Percentiles rank a stretch among this genome's conserved stretches.
Conservation (phyloP, 1,140 invertebrate genomes). For the Zophobas morio region DNA sequence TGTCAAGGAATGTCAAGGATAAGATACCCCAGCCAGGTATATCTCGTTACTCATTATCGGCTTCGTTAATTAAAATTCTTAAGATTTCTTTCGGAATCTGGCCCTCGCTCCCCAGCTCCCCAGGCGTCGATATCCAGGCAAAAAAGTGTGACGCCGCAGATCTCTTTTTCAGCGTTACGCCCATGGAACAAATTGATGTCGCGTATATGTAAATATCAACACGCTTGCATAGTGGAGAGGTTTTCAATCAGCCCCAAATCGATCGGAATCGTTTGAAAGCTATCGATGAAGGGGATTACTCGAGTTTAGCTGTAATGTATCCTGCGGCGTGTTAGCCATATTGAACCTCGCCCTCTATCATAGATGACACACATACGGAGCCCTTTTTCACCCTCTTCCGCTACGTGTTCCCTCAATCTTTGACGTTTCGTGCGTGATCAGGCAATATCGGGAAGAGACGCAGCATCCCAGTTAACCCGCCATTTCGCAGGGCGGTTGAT, state of each 20-base stretch:
- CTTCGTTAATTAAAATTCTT: constrained; percentile 28
- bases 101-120: too few relatives aligned
- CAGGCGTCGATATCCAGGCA: too few relatives aligned
- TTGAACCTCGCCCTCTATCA: constrained; percentile 21
- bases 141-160: constrained; percentile 7
- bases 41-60: not conserved
- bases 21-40: not conserved
- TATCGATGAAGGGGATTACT: constrained; percentile 42
- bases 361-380: constrained; percentile 35
- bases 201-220: constrained; percentile 38
- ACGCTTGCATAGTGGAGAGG: constrained; percentile 29
- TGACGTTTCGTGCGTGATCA: constrained; percentile 36
- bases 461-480: constrained; percentile 24
- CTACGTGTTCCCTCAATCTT: constrained; percentile 34
- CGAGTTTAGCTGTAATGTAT: constrained; percentile 38
- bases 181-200: constrained; percentile 30
- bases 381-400: constrained; percentile 29
- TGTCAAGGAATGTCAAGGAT: not conserved
- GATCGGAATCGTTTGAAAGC: constrained; percentile 30
- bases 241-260: constrained; percentile 35
- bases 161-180: constrained; percentile 7
- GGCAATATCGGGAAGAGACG: constrained; percentile 7
- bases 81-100: not conserved
- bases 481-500: constrained; percentile 30
- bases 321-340: constrained; percentile 29